These are phyloP conservation scores for Hyppa rectilinea DNA, from an alignment of 2,888 invertebrate species.

Conservation along the genomic window DNA sequence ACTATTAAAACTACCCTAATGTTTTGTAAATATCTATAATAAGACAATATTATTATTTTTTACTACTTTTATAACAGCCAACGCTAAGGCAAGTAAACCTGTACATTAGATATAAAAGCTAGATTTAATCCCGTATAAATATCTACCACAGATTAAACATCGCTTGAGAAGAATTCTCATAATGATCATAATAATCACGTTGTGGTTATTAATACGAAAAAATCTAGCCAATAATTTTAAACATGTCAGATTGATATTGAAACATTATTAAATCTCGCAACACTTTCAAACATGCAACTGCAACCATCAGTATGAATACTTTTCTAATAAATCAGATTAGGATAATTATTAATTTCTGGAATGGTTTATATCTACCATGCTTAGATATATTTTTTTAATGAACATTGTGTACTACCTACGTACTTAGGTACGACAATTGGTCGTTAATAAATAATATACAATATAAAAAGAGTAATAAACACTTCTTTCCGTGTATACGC, in stretches of 20 bases:
- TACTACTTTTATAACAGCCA: slow-evolving; percentile 79
- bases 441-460: slow-evolving; percentile 17
- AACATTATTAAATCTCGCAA: slow-evolving; percentile 27
- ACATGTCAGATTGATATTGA: slow-evolving; percentile 34
- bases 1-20: slow-evolving; percentile 56
- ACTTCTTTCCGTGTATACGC: slow-evolving; percentile 32
- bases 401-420: slow-evolving; percentile 26
- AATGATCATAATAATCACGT: background rate
- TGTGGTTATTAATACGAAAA: slow-evolving; percentile 27
- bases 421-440: slow-evolving; percentile 27
- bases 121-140: slow-evolving; percentile 48
- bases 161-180: background rate
- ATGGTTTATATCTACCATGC: slow-evolving; percentile 31
- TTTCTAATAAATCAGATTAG: slow-evolving; percentile 7
- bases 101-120: slow-evolving; percentile 67
- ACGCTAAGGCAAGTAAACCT: slow-evolving; percentile 88
- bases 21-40: slow-evolving; percentile 68
- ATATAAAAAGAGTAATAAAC: slow-evolving; percentile 26
- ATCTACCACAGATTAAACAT: slow-evolving; percentile 25
- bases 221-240: slow-evolving; percentile 22
- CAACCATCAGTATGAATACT: slow-evolving; percentile 14
- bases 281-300: slow-evolving; percentile 37
- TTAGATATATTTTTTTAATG: slow-evolving; percentile 11
- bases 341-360: slow-evolving; percentile 38
- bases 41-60: slow-evolving; percentile 64